These are phyloP conservation scores for Vulpes lagopus DNA, from an alignment of 2,113 vertebrate genomes.

Conservation along the genomic window DNA sequence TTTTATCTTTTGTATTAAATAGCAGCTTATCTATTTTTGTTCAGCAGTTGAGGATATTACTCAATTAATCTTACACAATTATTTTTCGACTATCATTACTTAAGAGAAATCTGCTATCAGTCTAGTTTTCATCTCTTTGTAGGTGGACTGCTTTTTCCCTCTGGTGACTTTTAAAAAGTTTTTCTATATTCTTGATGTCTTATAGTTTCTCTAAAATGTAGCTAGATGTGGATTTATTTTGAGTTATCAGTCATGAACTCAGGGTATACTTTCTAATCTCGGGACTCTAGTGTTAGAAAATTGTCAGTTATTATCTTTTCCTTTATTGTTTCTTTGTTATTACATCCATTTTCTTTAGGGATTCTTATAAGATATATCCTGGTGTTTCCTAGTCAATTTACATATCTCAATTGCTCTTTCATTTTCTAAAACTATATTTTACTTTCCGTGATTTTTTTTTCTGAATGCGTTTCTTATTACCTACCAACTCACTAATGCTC, in stretches of 20 bases:
- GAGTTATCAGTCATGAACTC: not conserved
- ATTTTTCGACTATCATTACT: not conserved
- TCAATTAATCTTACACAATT: not conserved
- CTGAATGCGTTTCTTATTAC: not conserved
- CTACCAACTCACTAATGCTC: not conserved
- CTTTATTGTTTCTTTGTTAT: not conserved
- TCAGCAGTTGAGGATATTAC: not conserved
- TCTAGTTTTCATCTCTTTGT: not conserved
- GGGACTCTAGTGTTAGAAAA: conserved; percentile 41
- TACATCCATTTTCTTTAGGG: conserved; percentile 7
- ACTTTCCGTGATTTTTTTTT: not conserved
- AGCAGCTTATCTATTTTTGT: not conserved
- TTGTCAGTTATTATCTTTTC: not conserved
- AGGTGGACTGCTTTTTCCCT: conserved; percentile 28
- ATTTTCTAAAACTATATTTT: conserved; percentile 50
- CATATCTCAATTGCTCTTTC: conserved; percentile 21
- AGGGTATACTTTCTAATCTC: conserved; percentile 1
- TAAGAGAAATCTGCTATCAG: not conserved
- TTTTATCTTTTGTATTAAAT: conserved; percentile 19
- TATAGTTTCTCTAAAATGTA: conserved; percentile 42
- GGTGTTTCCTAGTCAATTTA: conserved; percentile 19
- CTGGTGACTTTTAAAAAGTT: not conserved
- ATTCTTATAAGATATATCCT: conserved; percentile 27
- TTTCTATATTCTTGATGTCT: not conserved
- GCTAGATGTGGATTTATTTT: conserved; percentile 39